These are phyloP conservation scores for Papilio polyxenes DNA, from an alignment of 1,140 invertebrate genomes.

Conservation along the genomic window DNA sequence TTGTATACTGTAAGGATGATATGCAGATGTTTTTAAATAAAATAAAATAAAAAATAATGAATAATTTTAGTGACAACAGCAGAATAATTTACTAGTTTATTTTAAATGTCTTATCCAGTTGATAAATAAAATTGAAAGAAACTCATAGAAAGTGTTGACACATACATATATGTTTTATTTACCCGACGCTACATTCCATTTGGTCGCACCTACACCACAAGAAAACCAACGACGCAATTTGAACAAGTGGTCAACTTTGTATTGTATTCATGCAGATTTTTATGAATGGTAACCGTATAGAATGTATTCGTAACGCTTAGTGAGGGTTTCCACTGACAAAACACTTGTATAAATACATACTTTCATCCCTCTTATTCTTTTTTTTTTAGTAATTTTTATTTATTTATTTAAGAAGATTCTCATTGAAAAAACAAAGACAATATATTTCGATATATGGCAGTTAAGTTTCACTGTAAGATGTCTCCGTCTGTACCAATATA, in stretches of 20 bases:
- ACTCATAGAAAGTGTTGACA: constrained; percentile 49
- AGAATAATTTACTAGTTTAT: too few relatives aligned
- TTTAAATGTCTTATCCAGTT: constrained; percentile 25
- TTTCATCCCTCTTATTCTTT: background rate
- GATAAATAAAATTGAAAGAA: constrained; percentile 47
- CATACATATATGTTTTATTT: constrained; percentile 47
- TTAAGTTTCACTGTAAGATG: background rate
- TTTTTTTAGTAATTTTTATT: too few relatives aligned
- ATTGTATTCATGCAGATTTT: background rate
- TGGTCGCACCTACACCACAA: constrained; percentile 23
- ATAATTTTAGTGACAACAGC: background rate
- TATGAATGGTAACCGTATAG: constrained; percentile 3
- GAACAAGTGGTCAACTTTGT: constrained; percentile 26
- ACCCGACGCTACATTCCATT: background rate
- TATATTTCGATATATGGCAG: too few relatives aligned
- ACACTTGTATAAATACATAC: background rate
- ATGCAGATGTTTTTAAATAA: too few relatives aligned
- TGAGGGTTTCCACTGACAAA: background rate
- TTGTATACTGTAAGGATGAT: too few relatives aligned
- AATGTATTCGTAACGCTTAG: background rate
- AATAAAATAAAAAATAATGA: too few relatives aligned
- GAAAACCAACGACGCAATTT: background rate
- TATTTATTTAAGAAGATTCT: too few relatives aligned
- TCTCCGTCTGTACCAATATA: background rate
- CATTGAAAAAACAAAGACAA: too few relatives aligned